Evolutionary conservation across 53 echinoderm and acorn worm species (phyloP).

Genomic region (Astropecten irregularis): DNA sequence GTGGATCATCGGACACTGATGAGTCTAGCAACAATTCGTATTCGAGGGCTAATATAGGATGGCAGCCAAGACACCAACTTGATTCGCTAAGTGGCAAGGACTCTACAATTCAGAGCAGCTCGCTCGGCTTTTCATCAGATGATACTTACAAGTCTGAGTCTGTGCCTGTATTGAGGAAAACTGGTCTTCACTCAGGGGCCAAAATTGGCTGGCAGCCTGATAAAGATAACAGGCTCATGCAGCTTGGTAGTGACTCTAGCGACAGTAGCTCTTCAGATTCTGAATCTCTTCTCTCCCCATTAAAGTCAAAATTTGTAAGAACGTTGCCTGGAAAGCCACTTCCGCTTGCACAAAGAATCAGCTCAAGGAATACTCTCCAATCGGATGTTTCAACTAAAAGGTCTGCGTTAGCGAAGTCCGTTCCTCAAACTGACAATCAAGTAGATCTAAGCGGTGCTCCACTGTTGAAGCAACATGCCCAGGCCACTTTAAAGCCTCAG

Average conservation of each 20-base stretch:
- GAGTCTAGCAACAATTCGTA: neutral
- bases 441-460: too few species aligned
- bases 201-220: too few species aligned
- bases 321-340: neutral
- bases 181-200: too few species aligned
- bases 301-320: neutral
- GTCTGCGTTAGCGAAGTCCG: too few species aligned
- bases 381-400: neutral
- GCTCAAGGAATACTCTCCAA: too few species aligned
- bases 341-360: neutral
- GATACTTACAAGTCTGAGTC: too few species aligned
- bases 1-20: neutral
- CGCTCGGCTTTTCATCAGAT: too few species aligned
- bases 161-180: too few species aligned
- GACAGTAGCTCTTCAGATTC: conserved; percentile 29
- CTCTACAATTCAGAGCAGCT: too few species aligned
- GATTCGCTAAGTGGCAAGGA: neutral
- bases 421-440: neutral
- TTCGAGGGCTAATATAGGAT: neutral
- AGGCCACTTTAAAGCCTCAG: too few species aligned
- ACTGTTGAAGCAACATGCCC: too few species aligned
- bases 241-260: neutral
- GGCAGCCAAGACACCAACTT: neutral
- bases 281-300: conserved; percentile 16
- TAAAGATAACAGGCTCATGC: neutral